A percentile compares a stretch with the other conserved stretches of the same genome.
Evolutionary conservation across 2,888 invertebrate genomes (phyloP).

Genomic region (Spilosoma lubricipeda): DNA sequence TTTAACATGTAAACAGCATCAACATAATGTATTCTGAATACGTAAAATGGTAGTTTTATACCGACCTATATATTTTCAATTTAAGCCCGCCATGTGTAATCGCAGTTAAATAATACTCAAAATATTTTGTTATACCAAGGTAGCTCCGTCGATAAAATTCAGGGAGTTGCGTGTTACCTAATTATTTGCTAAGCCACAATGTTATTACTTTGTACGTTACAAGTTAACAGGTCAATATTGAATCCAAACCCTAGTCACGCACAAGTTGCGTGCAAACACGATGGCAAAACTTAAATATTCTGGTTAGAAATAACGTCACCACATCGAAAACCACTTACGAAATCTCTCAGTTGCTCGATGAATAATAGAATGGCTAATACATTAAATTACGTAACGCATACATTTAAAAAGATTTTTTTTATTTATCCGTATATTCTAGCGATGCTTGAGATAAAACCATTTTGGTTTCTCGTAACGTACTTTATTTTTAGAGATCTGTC

Average conservation of each 20-base stretch:
- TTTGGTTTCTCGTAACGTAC: slow-evolving; percentile 2
- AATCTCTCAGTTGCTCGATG: slow-evolving; percentile 27
- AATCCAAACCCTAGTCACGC: slow-evolving; percentile 34
- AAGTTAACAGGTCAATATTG: slow-evolving; percentile 25
- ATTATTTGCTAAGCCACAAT: slow-evolving; percentile 22
- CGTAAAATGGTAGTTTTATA: too few relatives aligned
- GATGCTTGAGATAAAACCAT: slow-evolving; percentile 8
- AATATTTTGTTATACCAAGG: background rate
- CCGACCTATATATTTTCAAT: too few relatives aligned
- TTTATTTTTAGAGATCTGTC: background rate
- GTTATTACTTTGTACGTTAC: slow-evolving; percentile 17
- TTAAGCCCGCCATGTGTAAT: background rate
- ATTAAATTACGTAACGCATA: slow-evolving; percentile 14
- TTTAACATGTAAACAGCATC: too few relatives aligned
- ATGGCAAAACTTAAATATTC: slow-evolving; percentile 42
- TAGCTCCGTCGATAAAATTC: slow-evolving; percentile 1
- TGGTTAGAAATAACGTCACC: slow-evolving; percentile 25
- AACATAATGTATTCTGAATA: too few relatives aligned
- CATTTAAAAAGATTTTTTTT: background rate
- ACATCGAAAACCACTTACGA: slow-evolving; percentile 34
- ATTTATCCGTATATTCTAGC: background rate
- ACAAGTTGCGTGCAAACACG: slow-evolving; percentile 34
- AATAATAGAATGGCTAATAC: slow-evolving; percentile 32
- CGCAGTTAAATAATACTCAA: background rate
- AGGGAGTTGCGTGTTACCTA: slow-evolving; percentile 19